phyloP scores from a whole-genome alignment of 2,113 vertebrate species.

The Tinamus guttatus region DNA sequence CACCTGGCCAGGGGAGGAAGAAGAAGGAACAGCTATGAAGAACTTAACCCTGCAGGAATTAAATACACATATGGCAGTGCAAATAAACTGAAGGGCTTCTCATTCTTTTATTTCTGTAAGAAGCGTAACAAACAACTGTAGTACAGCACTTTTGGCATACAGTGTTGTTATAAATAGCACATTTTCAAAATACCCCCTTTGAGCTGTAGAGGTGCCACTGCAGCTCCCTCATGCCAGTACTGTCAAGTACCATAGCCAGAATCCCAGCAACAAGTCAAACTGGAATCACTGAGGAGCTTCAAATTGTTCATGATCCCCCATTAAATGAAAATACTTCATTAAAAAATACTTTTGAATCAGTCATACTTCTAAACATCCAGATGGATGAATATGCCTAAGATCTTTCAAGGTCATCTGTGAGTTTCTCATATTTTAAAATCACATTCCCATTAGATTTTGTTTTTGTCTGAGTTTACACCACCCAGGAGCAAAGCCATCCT shows the following conservation, averaged over 20 bases:
- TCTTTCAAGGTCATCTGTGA: slow-evolving; percentile 16
- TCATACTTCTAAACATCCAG: rapidly evolving
- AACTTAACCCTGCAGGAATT: background rate
- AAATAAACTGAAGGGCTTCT: background rate
- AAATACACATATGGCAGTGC: background rate
- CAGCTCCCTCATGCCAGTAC: background rate
- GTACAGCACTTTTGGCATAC: background rate
- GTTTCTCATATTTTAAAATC: background rate
- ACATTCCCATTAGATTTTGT: background rate
- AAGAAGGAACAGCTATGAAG: no score
- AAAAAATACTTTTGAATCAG: background rate
- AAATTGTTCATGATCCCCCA: background rate
- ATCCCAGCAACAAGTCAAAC: background rate
- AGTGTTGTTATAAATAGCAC: rapidly evolving
- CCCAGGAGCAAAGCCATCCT: background rate
- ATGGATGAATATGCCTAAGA: background rate
- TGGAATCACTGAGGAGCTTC: rapidly evolving
- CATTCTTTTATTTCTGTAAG: background rate
- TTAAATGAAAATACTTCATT: background rate
- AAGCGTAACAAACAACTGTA: background rate
- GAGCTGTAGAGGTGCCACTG: background rate
- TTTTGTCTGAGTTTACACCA: background rate
- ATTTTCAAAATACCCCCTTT: background rate
- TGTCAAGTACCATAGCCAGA: rapidly evolving
- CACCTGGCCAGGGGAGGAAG: background rate